Percentiles rank a stretch among this genome's conserved stretches.
Conservation (phyloP, 2,113 vertebrate species). For the Mesoclemmys tuberculata region DNA sequence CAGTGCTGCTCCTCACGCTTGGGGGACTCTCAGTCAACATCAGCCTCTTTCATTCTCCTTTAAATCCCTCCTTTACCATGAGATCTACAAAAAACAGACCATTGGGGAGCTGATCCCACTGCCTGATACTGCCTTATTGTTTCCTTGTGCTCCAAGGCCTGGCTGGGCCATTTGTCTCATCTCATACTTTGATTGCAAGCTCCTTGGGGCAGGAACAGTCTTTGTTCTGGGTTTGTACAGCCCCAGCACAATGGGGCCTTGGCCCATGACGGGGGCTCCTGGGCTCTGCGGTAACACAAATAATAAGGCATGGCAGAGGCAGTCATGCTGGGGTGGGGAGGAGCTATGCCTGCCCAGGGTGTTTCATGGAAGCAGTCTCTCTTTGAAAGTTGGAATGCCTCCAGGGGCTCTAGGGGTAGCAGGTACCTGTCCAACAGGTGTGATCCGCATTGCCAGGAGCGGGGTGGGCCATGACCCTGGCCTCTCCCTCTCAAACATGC, state of each 20-base stretch:
- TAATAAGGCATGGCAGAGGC: background rate
- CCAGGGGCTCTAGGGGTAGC: too few relatives aligned
- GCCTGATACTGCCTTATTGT: too few relatives aligned
- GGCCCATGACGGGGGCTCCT: too few relatives aligned
- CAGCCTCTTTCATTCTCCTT: background rate
- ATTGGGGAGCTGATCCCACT: too few relatives aligned
- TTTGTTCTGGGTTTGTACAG: background rate
- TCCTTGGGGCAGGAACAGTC: background rate
- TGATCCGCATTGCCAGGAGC: background rate
- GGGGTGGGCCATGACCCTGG: background rate
- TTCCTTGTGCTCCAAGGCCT: too few relatives aligned
- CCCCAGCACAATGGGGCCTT: background rate
- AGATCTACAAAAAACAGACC: background rate
- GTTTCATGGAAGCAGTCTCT: too few relatives aligned
- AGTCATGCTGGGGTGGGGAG: background rate
- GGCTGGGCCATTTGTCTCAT: too few relatives aligned
- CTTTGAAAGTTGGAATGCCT: too few relatives aligned
- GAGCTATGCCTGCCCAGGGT: too few relatives aligned
- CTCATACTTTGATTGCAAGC: background rate
- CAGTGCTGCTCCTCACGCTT: background rate
- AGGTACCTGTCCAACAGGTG: background rate
- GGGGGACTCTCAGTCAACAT: background rate
- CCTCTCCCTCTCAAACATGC: background rate
- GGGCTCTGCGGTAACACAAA: background rate
- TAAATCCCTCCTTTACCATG: background rate